Base-by-base conservation (phyloP, 2,797 vertebrate species). In the Hapalemur alaotrensis region DNA sequence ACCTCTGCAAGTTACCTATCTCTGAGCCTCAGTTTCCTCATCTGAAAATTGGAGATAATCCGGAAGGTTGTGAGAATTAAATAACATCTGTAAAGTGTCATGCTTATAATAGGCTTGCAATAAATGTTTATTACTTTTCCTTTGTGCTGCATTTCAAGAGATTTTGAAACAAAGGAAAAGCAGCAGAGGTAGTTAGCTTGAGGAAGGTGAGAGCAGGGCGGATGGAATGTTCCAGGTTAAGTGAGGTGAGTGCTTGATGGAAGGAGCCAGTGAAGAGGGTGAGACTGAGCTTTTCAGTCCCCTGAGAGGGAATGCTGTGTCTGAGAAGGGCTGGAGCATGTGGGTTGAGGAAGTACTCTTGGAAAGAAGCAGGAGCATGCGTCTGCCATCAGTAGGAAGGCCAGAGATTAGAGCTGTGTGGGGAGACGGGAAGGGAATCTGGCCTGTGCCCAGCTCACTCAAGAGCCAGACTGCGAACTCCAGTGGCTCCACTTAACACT, bases 111-210 rank as follows among this genome's bases (percentile, higher is more conserved):
- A 87, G 67, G 25, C 41, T 89, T 30, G 80, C 73, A 48, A 1
- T 61, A 84, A 78, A 43, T 89, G 25, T 57, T 86, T 88, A 63
- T 59, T 81, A 12, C 8, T 81, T 95, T 95, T 61, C 22, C 70
- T 84, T 80, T 87, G 50, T 84, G 67, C 76, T 85, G 4, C 80
- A 63, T 76, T 97, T 96, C 23, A 73, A 86, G 82, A 93, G 69
- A 82, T 76, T 97, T 92, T 83, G 59, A 95, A 86, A 73, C 25
- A 69, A 22, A 65, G 92, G 22, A 61, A 86, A 86, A 94, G 65
- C 6, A 83, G 63, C 50, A 92, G 48, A 72, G 65, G 23, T 76
- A 48, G 52, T 83, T 82, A 88, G 80, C n/a, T 83, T 79, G 43
- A 88, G 52, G n/a, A 96, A 72, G 35, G 38, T 43, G 17, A 84